Evolutionary conservation across 1,140 invertebrate species (phyloP), one percentile per base, ranked within the genome.

Genomic region (Tachypleus tridentatus): DNA sequence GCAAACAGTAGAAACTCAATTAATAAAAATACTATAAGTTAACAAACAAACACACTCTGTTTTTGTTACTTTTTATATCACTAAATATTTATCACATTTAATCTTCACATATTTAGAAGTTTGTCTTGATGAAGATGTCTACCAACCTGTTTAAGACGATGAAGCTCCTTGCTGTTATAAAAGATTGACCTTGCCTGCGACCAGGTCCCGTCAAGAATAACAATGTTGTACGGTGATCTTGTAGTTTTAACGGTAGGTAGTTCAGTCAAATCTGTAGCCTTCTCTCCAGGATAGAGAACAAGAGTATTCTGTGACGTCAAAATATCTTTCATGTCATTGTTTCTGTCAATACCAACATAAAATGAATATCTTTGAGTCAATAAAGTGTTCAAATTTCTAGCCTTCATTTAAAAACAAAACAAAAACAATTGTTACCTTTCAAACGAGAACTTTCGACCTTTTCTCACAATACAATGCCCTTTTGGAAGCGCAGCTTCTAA

Each of bases 181-280:
- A 77, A 81, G 51, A 82, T 77, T 4, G 76, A 75, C 58, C 91
- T 93, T 8, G 93, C 91, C 80, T 97, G 92, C 11, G 88, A 85
- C 92, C 92, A 97, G 51, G 92, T 97, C 50, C 92, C 92, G 83
- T 97, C 92, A 68, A 97, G 83, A 60, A 97, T 76, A 57, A 97
- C 79, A 54, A 96, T 78, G 77, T 91, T 94, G 72, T 89, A 92
- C 8, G 78, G 71, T 58, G 74, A 58, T 72, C 74, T 76, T 67
- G 49, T 64, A 47, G 66, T 58, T n/a, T 64, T 57, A 4, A 71
- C 67, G 9, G 67, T 70, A 8, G 75, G 69, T 8, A 82, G 64
- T 56, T 50, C 29, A 11, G 72, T 74, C 64, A 87, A 79, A 72
- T 86, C 81, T 29, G 87, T 77, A 6, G 93, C 86, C 70, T 81